Conservation (phyloP, 2,888 invertebrate genomes). For the Sthenelais limicola region DNA sequence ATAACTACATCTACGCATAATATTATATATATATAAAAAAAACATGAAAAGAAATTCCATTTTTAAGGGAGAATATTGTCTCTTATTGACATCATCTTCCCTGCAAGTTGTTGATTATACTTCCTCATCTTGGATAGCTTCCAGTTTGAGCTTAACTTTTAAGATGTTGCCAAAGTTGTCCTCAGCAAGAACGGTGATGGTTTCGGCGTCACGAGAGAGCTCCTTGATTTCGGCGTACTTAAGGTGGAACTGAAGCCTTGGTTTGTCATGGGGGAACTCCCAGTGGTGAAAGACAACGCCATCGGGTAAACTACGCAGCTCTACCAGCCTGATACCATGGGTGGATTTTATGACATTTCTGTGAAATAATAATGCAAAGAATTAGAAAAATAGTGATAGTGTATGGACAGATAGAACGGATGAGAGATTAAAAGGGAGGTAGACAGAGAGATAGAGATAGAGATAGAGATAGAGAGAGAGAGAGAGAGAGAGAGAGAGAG, state of each 20-base stretch:
- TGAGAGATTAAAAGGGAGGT: no score
- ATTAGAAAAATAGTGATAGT: neutral
- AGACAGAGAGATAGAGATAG: no score
- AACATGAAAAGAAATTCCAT: no score
- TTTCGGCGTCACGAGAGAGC: conserved; percentile 54
- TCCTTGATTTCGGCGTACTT: conserved; percentile 57
- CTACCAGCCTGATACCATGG: conserved; percentile 64
- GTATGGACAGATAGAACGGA: no score
- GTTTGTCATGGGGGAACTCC: conserved; percentile 66
- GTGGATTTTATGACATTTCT: conserved; percentile 53
- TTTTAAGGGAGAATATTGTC: no score
- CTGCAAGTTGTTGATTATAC: no score
- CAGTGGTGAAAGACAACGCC: conserved; percentile 69
- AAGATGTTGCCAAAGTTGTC: conserved; percentile 67
- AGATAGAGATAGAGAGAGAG: no score
- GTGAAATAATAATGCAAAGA: neutral
- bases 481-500: no score
- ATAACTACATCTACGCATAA: no score
- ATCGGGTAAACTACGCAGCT: conserved; percentile 66
- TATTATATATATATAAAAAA: no score
- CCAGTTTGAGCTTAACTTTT: conserved; percentile 62
- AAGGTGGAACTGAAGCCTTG: conserved; percentile 62
- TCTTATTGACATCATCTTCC: no score
- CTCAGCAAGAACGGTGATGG: conserved; percentile 61
- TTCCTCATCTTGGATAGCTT: conserved; percentile 51